Conservation (phyloP, 2,888 invertebrate species). For the Panzeria rudis region DNA sequence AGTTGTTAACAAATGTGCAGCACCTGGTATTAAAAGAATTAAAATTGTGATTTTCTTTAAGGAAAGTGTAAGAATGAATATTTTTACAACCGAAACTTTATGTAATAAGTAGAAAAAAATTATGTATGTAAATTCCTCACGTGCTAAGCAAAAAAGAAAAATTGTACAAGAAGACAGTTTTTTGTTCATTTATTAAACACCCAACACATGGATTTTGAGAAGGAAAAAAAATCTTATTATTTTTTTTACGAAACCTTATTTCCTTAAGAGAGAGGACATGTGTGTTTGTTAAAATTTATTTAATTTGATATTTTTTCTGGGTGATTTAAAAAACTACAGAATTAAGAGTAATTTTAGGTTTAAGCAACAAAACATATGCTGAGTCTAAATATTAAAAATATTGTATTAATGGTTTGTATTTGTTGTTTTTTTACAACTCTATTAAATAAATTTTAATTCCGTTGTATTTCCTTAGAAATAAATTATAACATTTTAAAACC, state of each 20-base stretch:
- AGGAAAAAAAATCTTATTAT: background rate
- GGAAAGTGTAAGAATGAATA: constrained; percentile 13
- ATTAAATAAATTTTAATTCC: constrained; percentile 19
- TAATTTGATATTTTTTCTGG: constrained; percentile 44
- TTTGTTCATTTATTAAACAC: constrained; percentile 18
- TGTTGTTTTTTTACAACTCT: constrained; percentile 21
- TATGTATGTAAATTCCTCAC: constrained; percentile 58
- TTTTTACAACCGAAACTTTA: background rate
- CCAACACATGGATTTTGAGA: constrained; percentile 36
- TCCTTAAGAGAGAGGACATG: constrained; percentile 10
- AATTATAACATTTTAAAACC: constrained; percentile 41
- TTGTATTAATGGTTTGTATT: background rate
- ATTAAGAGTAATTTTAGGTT: constrained; percentile 24
- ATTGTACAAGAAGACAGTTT: background rate
- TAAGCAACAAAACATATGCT: constrained; percentile 35
- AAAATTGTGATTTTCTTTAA: constrained; percentile 13
- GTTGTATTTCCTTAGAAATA: constrained; percentile 40
- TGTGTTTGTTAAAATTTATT: constrained; percentile 24
- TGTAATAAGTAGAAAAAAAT: background rate
- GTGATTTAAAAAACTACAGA: background rate
- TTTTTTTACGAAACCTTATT: background rate
- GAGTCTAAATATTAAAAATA: background rate
- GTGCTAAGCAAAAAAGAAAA: constrained; percentile 48
- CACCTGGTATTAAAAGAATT: constrained; percentile 61
- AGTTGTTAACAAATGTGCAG: constrained; percentile 43